Conservation (phyloP, 1,140 invertebrate species). For the Muscidifurax raptorellus region DNA sequence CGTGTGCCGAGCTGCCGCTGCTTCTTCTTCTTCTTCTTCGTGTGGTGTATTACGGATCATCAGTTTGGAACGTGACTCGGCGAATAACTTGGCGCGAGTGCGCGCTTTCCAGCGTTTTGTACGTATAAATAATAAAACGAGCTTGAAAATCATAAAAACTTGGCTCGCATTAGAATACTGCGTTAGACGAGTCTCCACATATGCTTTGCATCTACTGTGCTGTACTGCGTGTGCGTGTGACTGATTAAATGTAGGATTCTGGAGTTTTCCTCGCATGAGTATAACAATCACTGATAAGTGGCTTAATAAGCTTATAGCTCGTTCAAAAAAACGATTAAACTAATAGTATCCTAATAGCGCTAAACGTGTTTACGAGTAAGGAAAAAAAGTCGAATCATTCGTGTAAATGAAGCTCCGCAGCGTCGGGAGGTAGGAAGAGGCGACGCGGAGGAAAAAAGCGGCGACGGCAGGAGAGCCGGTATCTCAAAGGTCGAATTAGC, state of each 20-base stretch:
- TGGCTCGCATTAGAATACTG: too few relatives aligned
- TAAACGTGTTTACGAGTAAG: slow-evolving; percentile 37
- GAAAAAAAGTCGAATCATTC: slow-evolving; percentile 37
- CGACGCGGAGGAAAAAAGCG: neutral
- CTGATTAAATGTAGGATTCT: too few relatives aligned
- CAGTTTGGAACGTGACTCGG: slow-evolving; percentile 49
- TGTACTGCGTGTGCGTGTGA: neutral
- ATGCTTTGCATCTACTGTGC: too few relatives aligned
- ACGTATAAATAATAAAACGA: slow-evolving; percentile 41
- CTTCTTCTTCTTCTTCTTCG: slow-evolving; percentile 17
- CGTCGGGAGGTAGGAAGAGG: neutral
- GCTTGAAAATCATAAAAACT: too few relatives aligned
- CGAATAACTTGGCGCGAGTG: slow-evolving; percentile 13
- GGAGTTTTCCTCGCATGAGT: too few relatives aligned
- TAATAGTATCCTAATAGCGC: slow-evolving; percentile 43
- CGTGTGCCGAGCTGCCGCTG: neutral
- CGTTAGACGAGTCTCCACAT: neutral
- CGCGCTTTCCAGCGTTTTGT: slow-evolving; percentile 33
- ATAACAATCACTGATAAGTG: too few relatives aligned
- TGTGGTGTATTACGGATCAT: slow-evolving; percentile 46
- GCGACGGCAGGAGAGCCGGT: slow-evolving; percentile 7
- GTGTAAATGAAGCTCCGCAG: slow-evolving; percentile 37
- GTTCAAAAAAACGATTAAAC: slow-evolving; percentile 18
- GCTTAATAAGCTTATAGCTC: too few relatives aligned
- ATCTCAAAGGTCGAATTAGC: slow-evolving; percentile 49